Evolutionary conservation across 2,888 invertebrate genomes (phyloP).

Genomic region (Metalampra italica): DNA sequence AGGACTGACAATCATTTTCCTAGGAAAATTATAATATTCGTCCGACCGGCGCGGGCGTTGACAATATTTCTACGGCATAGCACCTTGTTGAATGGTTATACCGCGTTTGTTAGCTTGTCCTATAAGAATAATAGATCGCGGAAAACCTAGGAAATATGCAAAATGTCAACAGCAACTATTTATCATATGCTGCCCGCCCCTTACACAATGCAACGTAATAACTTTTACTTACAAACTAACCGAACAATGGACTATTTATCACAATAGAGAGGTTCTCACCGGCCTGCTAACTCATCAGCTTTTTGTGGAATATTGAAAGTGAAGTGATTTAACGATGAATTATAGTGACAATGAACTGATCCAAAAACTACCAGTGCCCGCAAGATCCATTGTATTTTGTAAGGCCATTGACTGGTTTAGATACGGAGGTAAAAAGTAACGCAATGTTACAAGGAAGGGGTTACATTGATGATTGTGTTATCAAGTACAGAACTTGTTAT

Average conservation of each 20-base stretch:
- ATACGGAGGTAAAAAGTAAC: too few relatives aligned
- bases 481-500: too few relatives aligned
- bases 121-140: not conserved
- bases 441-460: too few relatives aligned
- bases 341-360: constrained; percentile 14
- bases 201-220: constrained; percentile 7
- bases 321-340: constrained; percentile 16
- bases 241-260: constrained; percentile 15
- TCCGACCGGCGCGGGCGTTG: too few relatives aligned
- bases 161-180: not conserved
- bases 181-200: not conserved
- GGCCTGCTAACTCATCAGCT: constrained; percentile 1
- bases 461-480: too few relatives aligned
- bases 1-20: too few relatives aligned
- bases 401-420: not conserved
- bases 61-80: too few relatives aligned
- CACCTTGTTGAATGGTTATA: too few relatives aligned
- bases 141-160: not conserved
- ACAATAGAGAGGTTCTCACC: constrained; percentile 18
- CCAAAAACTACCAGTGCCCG: not conserved
- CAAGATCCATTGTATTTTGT: constrained; percentile 9
- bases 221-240: constrained; percentile 13
- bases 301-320: constrained; percentile 22
- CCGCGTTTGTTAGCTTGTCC: too few relatives aligned
- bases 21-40: too few relatives aligned